Conservation (phyloP, 2,888 invertebrate genomes). For the Glyphotaelius pellucidus region DNA sequence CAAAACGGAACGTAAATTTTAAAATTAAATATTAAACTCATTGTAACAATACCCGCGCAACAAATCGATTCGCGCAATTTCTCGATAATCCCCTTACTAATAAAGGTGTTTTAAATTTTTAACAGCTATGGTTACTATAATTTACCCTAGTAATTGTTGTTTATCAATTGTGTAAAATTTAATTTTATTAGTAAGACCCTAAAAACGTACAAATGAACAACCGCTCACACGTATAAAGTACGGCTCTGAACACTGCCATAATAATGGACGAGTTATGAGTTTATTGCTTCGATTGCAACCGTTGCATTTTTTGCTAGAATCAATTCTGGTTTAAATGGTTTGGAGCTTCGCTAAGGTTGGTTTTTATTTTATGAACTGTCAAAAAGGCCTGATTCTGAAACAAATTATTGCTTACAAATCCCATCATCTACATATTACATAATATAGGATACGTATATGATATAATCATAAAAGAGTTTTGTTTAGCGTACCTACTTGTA, state of each 20-base stretch:
- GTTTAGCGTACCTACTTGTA: too few relatives aligned
- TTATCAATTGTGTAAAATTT: too few relatives aligned
- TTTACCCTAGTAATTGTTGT: too few relatives aligned
- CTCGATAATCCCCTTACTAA: too few relatives aligned
- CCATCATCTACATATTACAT: not conserved
- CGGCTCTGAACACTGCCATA: not conserved
- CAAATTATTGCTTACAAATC: not conserved
- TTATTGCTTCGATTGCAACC: not conserved
- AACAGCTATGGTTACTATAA: too few relatives aligned
- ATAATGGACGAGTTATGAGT: not conserved
- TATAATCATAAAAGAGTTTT: too few relatives aligned
- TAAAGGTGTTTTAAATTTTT: too few relatives aligned
- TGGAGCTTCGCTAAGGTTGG: not conserved
- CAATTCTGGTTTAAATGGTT: not conserved
- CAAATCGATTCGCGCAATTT: too few relatives aligned
- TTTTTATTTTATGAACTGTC: not conserved
- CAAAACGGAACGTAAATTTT: too few relatives aligned
- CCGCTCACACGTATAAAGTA: not conserved
- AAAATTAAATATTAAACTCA: too few relatives aligned
- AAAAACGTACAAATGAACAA: not conserved
- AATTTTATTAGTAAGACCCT: too few relatives aligned
- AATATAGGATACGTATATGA: not conserved
- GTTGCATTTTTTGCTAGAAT: not conserved
- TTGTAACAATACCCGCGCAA: too few relatives aligned
- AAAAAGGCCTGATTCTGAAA: not conserved